Percentiles rank a stretch among this genome's conserved stretches.
Conservation (phyloP, 1,140 invertebrate species). For the Idris sp. region DNA sequence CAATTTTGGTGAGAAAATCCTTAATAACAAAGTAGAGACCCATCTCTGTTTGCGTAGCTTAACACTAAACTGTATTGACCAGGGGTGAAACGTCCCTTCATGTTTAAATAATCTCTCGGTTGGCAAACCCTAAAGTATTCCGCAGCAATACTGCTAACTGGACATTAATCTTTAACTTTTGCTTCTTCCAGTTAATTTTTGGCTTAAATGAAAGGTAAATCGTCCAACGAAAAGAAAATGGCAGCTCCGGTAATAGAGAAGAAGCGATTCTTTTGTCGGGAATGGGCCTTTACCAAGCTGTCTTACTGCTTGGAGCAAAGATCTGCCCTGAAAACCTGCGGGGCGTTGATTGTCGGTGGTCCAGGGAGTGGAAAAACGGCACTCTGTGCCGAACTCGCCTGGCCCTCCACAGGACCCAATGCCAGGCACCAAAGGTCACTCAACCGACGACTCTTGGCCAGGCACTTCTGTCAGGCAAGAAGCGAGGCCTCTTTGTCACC, state of each 20-base stretch:
- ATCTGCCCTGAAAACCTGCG: slow-evolving; percentile 86
- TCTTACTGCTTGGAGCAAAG: slow-evolving; percentile 92
- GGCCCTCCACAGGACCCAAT: slow-evolving; percentile 83
- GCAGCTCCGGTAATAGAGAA: slow-evolving; percentile 79
- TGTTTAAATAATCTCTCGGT: background rate
- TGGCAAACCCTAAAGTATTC: no score
- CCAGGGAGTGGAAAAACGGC: slow-evolving; percentile 93
- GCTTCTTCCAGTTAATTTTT: slow-evolving; percentile 18
- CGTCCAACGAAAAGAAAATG: slow-evolving; percentile 65
- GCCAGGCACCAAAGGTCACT: slow-evolving; percentile 84
- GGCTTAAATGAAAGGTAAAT: slow-evolving; percentile 47
- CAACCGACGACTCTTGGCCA: slow-evolving; percentile 86
- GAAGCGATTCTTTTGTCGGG: slow-evolving; percentile 88
- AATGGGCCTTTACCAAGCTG: slow-evolving; percentile 97
- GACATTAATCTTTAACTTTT: background rate
- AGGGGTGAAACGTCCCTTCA: slow-evolving; percentile 11
- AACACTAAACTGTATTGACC: slow-evolving; percentile 16
- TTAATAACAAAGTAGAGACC: slow-evolving; percentile 12
- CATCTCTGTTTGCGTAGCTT: slow-evolving; percentile 19
- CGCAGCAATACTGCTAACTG: background rate
- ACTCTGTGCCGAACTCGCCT: slow-evolving; percentile 90
- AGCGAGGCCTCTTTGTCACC: slow-evolving; percentile 83
- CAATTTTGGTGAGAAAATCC: slow-evolving; percentile 30
- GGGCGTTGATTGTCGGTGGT: slow-evolving; percentile 90
- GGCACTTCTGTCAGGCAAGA: slow-evolving; percentile 88